Percentiles rank a stretch among this genome's conserved stretches.
Conservation (phyloP, 2,888 invertebrate species). For the Limnephilus lunatus region DNA sequence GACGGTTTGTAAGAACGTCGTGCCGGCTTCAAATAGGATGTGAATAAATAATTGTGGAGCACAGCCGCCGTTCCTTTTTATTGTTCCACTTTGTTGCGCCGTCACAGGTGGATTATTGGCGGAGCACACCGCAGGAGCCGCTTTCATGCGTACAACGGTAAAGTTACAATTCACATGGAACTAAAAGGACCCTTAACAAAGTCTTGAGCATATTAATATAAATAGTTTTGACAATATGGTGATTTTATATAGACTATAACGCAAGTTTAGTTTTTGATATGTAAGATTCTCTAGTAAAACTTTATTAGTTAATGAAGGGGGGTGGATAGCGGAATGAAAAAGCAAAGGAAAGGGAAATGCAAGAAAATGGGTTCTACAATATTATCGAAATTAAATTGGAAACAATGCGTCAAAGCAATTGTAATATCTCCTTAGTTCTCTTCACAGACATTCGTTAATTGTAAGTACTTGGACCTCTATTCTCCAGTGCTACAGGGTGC, state of each 20-base stretch:
- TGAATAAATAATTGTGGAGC: constrained; percentile 39
- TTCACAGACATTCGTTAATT: too few relatives aligned
- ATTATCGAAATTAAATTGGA: too few relatives aligned
- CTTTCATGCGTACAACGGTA: background rate
- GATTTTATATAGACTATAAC: background rate
- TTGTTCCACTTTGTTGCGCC: constrained; percentile 29
- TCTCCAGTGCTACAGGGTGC: too few relatives aligned
- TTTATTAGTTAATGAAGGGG: too few relatives aligned
- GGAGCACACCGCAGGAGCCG: background rate
- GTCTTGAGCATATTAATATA: background rate
- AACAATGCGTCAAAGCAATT: too few relatives aligned
- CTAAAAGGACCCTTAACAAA: background rate
- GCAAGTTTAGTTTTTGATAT: too few relatives aligned
- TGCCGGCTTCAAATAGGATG: constrained; percentile 25
- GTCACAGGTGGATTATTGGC: constrained; percentile 41
- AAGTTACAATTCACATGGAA: background rate
- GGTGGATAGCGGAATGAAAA: too few relatives aligned
- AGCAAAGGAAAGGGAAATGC: too few relatives aligned
- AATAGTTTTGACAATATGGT: background rate
- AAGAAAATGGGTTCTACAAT: too few relatives aligned
- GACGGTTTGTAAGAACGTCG: constrained; percentile 5
- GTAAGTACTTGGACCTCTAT: too few relatives aligned
- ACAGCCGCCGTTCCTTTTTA: constrained; percentile 8
- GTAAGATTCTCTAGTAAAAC: too few relatives aligned
- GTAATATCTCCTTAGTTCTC: too few relatives aligned